Percentiles rank a stretch among this genome's conserved stretches.
These are phyloP conservation scores for Xestia ashworthii DNA, from an alignment of 2,888 invertebrate species.

Conservation along the genomic window DNA sequence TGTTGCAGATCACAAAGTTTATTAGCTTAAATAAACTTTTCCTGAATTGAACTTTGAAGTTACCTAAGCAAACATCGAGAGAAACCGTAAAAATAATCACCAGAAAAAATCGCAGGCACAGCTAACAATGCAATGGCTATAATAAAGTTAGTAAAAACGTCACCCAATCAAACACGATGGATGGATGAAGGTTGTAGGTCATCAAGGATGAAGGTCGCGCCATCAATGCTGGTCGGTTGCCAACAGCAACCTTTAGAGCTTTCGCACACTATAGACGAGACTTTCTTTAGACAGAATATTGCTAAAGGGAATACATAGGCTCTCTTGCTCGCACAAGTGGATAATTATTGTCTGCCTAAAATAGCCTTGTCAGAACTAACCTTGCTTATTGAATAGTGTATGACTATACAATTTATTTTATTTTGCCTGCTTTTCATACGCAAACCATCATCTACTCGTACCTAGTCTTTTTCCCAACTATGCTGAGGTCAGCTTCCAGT, in stretches of 20 bases:
- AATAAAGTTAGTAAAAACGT: conserved; percentile 3
- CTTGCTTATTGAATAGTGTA: background rate
- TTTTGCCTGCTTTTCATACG: background rate
- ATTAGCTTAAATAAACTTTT: too few relatives aligned
- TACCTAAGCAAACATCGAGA: too few relatives aligned
- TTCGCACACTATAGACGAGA: too few relatives aligned
- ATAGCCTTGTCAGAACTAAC: background rate
- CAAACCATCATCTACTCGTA: background rate
- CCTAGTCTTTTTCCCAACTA: background rate
- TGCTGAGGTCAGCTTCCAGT: background rate
- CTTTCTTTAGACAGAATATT: too few relatives aligned
- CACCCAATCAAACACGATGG: background rate
- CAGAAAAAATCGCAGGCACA: too few relatives aligned
- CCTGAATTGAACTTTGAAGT: too few relatives aligned
- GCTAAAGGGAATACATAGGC: too few relatives aligned
- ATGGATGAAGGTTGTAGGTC: too few relatives aligned
- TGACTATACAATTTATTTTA: too few relatives aligned
- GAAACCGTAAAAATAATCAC: background rate
- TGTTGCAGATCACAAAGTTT: background rate
- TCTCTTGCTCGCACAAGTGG: too few relatives aligned
- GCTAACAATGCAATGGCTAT: conserved; percentile 9
- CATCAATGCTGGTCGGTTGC: background rate
- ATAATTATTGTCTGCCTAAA: too few relatives aligned
- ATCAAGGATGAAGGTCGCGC: conserved; percentile 14
- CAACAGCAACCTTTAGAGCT: background rate